These are phyloP conservation scores for Dryocosmus kuriphilus DNA, from an alignment of 2,888 invertebrate species.

Conservation along the genomic window DNA sequence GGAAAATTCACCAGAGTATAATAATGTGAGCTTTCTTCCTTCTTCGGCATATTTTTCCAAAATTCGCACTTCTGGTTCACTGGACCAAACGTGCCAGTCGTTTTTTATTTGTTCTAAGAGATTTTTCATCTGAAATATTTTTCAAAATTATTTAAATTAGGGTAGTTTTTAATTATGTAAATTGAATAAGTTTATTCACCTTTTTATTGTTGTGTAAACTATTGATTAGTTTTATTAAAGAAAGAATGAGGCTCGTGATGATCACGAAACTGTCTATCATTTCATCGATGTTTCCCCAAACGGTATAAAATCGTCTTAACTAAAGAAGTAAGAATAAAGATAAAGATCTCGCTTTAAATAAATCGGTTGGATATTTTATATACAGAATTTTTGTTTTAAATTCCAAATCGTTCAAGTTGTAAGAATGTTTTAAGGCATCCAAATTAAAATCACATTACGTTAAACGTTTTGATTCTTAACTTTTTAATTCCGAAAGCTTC, in stretches of 20 bases:
- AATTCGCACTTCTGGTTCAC: constrained; percentile 26
- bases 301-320: background rate
- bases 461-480: too few species aligned
- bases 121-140: constrained; percentile 18
- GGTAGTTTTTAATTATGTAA: background rate
- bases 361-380: too few species aligned
- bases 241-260: background rate
- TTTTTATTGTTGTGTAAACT: background rate
- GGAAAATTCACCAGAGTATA: constrained; percentile 31
- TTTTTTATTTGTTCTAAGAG: constrained; percentile 21
- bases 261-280: background rate
- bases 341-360: too few species aligned
- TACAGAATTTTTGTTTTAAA: too few species aligned
- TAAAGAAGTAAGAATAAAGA: background rate
- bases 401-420: too few species aligned
- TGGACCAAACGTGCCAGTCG: constrained; percentile 22
- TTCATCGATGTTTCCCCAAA: constrained; percentile 7
- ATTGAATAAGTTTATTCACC: background rate
- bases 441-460: too few species aligned
- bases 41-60: constrained; percentile 37
- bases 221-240: background rate
- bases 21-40: constrained; percentile 29
- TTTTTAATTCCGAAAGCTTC: too few species aligned
- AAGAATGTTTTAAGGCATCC: too few species aligned
- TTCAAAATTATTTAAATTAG: background rate